Percentiles rank a stretch among this genome's conserved stretches.
phyloP scores from a whole-genome alignment of 2,113 vertebrate species.

The Mesoclemmys tuberculata region DNA sequence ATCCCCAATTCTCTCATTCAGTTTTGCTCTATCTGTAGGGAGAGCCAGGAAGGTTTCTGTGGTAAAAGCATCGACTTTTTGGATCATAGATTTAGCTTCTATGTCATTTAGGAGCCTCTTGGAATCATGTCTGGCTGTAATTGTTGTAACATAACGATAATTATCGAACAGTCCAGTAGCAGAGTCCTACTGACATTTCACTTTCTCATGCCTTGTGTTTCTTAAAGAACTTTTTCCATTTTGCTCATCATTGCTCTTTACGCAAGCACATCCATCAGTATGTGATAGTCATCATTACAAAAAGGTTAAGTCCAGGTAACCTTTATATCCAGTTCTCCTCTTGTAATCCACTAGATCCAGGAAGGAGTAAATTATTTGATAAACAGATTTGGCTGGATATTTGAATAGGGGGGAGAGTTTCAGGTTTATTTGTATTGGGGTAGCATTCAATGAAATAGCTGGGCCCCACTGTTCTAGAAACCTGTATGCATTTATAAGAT shows the following conservation, averaged over 20 bases:
- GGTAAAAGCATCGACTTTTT: neutral
- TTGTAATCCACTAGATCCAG: neutral
- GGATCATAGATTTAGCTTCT: neutral
- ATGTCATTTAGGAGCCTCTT: fast-evolving
- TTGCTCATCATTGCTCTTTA: neutral
- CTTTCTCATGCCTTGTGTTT: neutral
- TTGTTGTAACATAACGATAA: no score
- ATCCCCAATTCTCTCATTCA: neutral
- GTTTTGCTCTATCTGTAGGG: no score
- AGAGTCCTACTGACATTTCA: neutral
- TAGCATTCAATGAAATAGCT: neutral
- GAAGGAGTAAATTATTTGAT: neutral
- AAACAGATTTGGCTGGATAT: neutral
- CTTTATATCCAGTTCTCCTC: slow-evolving; percentile 22
- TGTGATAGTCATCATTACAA: slow-evolving; percentile 2
- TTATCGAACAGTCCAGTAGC: fast-evolving
- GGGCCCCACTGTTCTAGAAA: neutral
- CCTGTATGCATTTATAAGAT: neutral
- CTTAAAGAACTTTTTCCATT: neutral
- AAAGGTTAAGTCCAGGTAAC: slow-evolving; percentile 17
- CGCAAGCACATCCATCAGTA: neutral
- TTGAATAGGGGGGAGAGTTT: neutral
- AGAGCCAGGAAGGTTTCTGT: neutral
- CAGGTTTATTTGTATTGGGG: neutral
- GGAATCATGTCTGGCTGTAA: neutral